Evolutionary conservation across 2,888 invertebrate species (phyloP).

Genomic region (Eupithecia subfuscata): DNA sequence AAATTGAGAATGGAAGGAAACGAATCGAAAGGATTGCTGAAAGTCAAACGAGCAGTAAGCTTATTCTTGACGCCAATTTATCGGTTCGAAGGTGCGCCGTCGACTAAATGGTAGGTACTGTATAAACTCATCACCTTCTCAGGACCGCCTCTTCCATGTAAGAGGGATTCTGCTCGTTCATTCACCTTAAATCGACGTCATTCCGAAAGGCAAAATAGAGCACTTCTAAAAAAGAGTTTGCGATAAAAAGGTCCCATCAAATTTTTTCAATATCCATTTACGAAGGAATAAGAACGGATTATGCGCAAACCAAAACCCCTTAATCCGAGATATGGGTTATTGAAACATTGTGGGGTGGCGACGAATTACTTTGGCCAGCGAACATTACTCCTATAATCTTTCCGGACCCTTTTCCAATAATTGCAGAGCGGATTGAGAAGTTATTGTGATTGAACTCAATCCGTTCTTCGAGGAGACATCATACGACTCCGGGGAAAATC

Average conservation of each 20-base stretch:
- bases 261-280: slow-evolving; percentile 81
- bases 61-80: slow-evolving; percentile 71
- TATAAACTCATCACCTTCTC: slow-evolving; percentile 80
- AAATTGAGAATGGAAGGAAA: slow-evolving; percentile 47
- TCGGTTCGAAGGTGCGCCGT: slow-evolving; percentile 77
- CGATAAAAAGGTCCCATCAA: slow-evolving; percentile 77
- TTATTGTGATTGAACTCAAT: slow-evolving; percentile 47
- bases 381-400: slow-evolving; percentile 49
- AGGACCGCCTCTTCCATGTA: slow-evolving; percentile 81
- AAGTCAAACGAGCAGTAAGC: slow-evolving; percentile 60
- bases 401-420: slow-evolving; percentile 53
- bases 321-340: slow-evolving; percentile 75
- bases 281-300: slow-evolving; percentile 78
- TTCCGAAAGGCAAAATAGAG: slow-evolving; percentile 79
- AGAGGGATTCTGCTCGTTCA: slow-evolving; percentile 79
- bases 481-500: slow-evolving; percentile 38
- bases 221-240: slow-evolving; percentile 77
- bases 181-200: slow-evolving; percentile 82
- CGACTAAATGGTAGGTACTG: slow-evolving; percentile 76
- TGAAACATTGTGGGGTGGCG: slow-evolving; percentile 68
- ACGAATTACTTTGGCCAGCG: slow-evolving; percentile 63
- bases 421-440: slow-evolving; percentile 48
- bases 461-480: slow-evolving; percentile 27
- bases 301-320: slow-evolving; percentile 74
- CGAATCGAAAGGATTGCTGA: slow-evolving; percentile 60